phyloP scores from a whole-genome alignment of 2,888 invertebrate genomes.

The Lochmaea capreae region DNA sequence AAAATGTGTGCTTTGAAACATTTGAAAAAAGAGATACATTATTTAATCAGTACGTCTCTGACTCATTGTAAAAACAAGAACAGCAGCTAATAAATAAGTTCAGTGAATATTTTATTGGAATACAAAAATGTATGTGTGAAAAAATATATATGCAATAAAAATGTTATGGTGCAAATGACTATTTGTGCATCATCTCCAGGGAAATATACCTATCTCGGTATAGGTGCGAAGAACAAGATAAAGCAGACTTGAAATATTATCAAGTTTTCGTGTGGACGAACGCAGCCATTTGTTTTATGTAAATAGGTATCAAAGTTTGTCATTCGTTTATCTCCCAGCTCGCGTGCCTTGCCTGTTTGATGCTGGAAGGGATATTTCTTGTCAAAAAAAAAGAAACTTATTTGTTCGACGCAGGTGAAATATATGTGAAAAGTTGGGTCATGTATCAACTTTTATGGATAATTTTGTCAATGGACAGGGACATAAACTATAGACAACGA shows the following conservation, averaged over 20 bases:
- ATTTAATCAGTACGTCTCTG: no score
- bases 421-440: slow-evolving; percentile 17
- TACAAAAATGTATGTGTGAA: no score
- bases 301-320: slow-evolving; percentile 67
- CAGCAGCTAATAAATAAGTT: no score
- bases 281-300: slow-evolving; percentile 67
- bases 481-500: no score
- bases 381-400: slow-evolving; percentile 2
- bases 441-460: not conserved
- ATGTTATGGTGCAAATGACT: slow-evolving; percentile 22
- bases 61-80: no score
- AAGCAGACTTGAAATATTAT: slow-evolving; percentile 64
- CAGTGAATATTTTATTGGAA: no score
- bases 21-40: no score
- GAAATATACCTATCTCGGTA: slow-evolving; percentile 64
- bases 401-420: slow-evolving; percentile 2
- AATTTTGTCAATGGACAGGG: not conserved
- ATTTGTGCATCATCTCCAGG: slow-evolving; percentile 56
- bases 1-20: no score
- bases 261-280: slow-evolving; percentile 67
- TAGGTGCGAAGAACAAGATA: slow-evolving; percentile 57
- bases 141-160: no score
- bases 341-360: slow-evolving; percentile 45
- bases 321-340: slow-evolving; percentile 59
- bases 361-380: slow-evolving; percentile 22